These are phyloP conservation scores for Castor canadensis DNA, from an alignment of 2,113 vertebrate genomes.

Conservation along the genomic window DNA sequence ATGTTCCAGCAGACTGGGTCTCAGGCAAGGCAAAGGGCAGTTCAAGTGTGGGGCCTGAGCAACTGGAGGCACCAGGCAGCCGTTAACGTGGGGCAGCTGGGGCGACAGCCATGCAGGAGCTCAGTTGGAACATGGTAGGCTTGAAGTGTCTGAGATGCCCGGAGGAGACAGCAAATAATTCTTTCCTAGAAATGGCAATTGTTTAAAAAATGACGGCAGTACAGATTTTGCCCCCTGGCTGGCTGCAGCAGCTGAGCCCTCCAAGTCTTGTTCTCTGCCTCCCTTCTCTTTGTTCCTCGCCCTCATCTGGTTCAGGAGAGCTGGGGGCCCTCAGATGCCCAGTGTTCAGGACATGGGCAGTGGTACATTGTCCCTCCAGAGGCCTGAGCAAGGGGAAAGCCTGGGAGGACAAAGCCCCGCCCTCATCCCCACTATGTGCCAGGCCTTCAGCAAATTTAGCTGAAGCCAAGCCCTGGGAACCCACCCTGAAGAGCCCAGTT, in stretches of 20 bases:
- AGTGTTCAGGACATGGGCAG: neutral
- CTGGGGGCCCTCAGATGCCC: too few species aligned
- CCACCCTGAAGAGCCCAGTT: neutral
- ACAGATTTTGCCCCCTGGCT: neutral
- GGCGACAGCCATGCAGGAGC: rapidly evolving
- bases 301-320: neutral
- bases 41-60: neutral
- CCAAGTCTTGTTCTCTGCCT: neutral
- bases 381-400: neutral
- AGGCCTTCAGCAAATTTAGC: neutral
- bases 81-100: neutral
- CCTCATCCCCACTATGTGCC: neutral
- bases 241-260: neutral
- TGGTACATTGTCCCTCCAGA: neutral
- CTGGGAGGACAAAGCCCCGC: neutral
- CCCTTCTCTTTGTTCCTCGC: neutral
- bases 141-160: neutral
- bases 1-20: neutral
- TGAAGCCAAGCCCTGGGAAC: neutral
- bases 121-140: neutral
- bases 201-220: slow-evolving; percentile 17
- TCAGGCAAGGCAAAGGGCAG: rapidly evolving
- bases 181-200: slow-evolving; percentile 13
- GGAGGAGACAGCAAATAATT: neutral
- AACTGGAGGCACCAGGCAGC: neutral